A percentile compares a stretch with the other conserved stretches of the same genome.
Evolutionary conservation across 2,113 vertebrate genomes (phyloP).

Genomic region (Sminthopsis crassicaudata): DNA sequence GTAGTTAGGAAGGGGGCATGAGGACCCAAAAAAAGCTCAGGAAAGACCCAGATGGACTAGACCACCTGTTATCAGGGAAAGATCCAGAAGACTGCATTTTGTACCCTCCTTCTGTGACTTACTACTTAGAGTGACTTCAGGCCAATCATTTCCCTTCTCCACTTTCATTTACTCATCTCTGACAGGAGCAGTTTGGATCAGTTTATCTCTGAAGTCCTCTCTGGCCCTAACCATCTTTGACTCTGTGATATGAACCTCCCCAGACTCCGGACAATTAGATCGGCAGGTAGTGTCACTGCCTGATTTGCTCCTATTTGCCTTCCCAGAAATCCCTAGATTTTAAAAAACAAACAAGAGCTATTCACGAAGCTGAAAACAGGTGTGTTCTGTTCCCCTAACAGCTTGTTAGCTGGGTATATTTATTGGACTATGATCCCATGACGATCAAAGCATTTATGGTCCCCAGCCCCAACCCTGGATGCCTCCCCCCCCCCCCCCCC

Average conservation of each 20-base stretch:
- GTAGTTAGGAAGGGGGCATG: background rate
- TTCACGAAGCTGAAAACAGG: background rate
- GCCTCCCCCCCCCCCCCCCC: background rate
- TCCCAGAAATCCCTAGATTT: background rate
- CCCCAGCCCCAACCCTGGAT: background rate
- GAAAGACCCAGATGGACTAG: background rate
- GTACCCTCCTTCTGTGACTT: background rate
- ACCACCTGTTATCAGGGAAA: background rate
- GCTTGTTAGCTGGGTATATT: background rate
- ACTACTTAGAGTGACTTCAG: background rate
- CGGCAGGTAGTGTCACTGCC: background rate
- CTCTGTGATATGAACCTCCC: background rate
- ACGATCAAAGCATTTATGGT: background rate
- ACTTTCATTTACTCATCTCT: background rate
- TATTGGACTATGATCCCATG: background rate
- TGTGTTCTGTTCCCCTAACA: background rate
- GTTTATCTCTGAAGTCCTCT: background rate
- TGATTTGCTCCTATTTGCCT: background rate
- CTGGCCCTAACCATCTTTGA: background rate
- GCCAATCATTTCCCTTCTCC: background rate
- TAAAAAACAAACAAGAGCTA: background rate
- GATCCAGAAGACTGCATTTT: background rate
- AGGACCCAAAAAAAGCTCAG: background rate
- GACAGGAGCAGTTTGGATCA: background rate
- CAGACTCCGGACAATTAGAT: rapidly evolving